Base-by-base conservation (phyloP, 2,888 invertebrate genomes). In the Drosophila emarginata region DNA sequence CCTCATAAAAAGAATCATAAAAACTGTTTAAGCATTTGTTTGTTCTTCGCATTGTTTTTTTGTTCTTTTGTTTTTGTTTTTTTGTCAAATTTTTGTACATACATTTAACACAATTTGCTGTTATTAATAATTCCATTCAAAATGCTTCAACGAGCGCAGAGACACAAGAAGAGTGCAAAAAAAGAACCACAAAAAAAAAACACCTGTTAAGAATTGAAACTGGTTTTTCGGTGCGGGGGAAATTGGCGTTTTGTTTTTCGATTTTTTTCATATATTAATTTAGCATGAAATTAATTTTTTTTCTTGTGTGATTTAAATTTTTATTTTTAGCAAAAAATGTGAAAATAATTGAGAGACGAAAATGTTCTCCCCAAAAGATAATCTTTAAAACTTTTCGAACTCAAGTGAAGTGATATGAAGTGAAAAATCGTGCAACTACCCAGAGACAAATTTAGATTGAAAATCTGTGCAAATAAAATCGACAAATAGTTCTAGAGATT, bases 121-220 rank as follows among this genome's bases (percentile, higher is more conserved):
- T 77, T 89, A 75, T 76, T 80, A 77, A 76, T 86, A 76, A 80
- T 73, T 64, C 62, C 76, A 78, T 78, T 76, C 84, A 80, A 74
- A 54, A 68, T 58, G 56, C 61, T 61, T 61, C 26, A 52, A 45
- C 56, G n/a, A 61, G 37, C 61, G 7, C 21, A 62, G 39, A 50
- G 23, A 51, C 21, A 58, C 61, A 21, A 58, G 11, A 54, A 23
- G 14, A 37, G 18, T 32, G 69, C 36, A 21, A 40, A 68, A 36
- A 32, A 32, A 57, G 18, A 52, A 57, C 50, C 61, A 67, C 59
- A 21, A 56, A 69, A 83, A 74, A 56, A 69, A 83, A 74, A 72
- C 87, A 84, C 88, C 83, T 84, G 87, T 73, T 72, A 64, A 75
- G 64, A 78, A 74, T 69, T 67, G 32, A 61, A 82, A 86, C 83